Evolutionary conservation across 2,113 vertebrate species (phyloP), one percentile per base, ranked within the genome.

Genomic region (Spheniscus mendiculus): DNA sequence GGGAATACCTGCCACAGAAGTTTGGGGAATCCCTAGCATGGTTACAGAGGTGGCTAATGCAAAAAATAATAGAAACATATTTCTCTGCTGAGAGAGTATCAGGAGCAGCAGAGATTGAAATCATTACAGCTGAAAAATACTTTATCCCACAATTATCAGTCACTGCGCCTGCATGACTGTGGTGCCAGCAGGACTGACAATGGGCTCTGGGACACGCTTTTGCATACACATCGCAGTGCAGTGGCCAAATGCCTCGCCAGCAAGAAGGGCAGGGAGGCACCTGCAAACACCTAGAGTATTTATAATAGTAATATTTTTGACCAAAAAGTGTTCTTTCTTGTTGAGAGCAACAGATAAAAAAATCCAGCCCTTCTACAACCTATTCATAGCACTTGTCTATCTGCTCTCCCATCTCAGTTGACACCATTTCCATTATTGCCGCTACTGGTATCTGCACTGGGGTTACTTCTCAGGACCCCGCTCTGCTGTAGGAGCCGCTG

Each of bases 201-300:
- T 4, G 11, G 67, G 59, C 42, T 30, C n/a, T 9, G 52, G 59
- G 36, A 52, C 18, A 6, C 4, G 2, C 20, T 15, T 10, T 1
- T 2, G 1, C 23, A 6, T 3, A 3, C n/a, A 3, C 23, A 1
- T 6, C 1, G 3, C 69, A 3, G 58, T 4, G 71, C 30, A 9
- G 44, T 1, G 18, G 71, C 50, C 69, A 23, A 9, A 8, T 7
- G 5, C 25, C 70, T 34, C 4, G 1, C 32, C 45, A 10, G 45
- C n/a, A 20, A 4, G 29, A 58, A 3, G 6, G 45, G 45, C 40
- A 9, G 42, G 34, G 11, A 18, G 22, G 58, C 34, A 25, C 45
- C 72, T 27, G 30, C 44, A 11, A 21, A 30, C 38, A 8, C 20
- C 69, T 3, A 0, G 2, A 11, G 12, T 10, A 36, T 21, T 15